A percentile compares a stretch with the other conserved stretches of the same genome.
Conservation (phyloP, 2,888 invertebrate genomes). For the Orgyia antiqua region DNA sequence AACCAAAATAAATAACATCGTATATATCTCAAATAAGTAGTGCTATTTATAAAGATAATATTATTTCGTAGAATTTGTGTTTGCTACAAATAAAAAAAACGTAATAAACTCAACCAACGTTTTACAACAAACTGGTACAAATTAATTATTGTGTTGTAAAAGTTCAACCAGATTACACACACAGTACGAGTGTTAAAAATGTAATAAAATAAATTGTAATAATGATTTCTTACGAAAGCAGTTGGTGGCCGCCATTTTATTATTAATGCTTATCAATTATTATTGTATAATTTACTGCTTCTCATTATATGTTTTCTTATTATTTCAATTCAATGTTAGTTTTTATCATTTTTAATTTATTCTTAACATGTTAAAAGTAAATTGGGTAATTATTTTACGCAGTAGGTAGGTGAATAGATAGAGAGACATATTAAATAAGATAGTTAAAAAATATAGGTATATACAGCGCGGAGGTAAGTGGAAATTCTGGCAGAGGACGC, state of each 20-base stretch:
- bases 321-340: slow-evolving; percentile 3
- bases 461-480: too few species aligned
- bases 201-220: slow-evolving; percentile 20
- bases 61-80: too few species aligned
- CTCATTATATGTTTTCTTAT: slow-evolving; percentile 9
- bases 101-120: too few species aligned
- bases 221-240: slow-evolving; percentile 15
- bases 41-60: too few species aligned
- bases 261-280: slow-evolving; percentile 21
- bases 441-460: too few species aligned
- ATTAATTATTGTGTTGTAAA: slow-evolving; percentile 15
- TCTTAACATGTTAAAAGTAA: slow-evolving; percentile 1
- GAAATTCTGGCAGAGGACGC: too few species aligned
- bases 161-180: slow-evolving; percentile 11
- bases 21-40: too few species aligned
- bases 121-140: slow-evolving; percentile 6
- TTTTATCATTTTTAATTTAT: slow-evolving; percentile 4
- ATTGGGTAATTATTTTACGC: slow-evolving; percentile 3
- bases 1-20: too few species aligned
- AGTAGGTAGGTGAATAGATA: not conserved
- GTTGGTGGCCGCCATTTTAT: slow-evolving; percentile 7
- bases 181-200: slow-evolving; percentile 5
- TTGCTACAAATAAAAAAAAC: too few species aligned
- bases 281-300: slow-evolving; percentile 5
- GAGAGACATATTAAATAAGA: too few species aligned